Percentiles rank a stretch among this genome's conserved stretches.
phyloP scores from a whole-genome alignment of 2,797 vertebrate genomes.

The Clarias laeviceps region DNA sequence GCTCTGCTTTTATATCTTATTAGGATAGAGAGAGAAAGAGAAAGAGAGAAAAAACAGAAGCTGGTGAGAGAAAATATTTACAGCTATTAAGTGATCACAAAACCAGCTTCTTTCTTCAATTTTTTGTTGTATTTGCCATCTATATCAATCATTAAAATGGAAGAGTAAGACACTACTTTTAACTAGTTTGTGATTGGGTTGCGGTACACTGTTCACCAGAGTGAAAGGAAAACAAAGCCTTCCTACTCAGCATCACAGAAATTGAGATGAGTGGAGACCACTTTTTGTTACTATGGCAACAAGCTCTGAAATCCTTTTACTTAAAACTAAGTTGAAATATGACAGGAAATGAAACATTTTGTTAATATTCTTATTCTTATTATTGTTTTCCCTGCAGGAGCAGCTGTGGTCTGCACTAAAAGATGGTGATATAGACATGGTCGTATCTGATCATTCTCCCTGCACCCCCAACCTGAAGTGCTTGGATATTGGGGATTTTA shows the following conservation, averaged over 20 bases:
- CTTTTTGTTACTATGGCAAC: background rate
- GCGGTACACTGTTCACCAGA: background rate
- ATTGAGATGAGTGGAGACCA: background rate
- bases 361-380: background rate
- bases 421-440: slow-evolving; percentile 82
- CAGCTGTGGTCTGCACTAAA: slow-evolving; percentile 76
- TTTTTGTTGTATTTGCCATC: no score
- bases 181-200: background rate
- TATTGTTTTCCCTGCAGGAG: slow-evolving; percentile 60
- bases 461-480: slow-evolving; percentile 80
- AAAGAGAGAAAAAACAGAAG: background rate
- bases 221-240: background rate
- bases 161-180: background rate
- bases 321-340: background rate
- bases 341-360: background rate
- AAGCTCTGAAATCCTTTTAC: background rate
- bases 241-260: background rate
- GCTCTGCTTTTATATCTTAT: background rate
- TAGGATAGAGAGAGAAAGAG: background rate
- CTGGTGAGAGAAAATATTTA: background rate
- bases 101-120: background rate
- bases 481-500: slow-evolving; percentile 77
- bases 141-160: no score
- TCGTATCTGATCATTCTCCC: slow-evolving; percentile 84
- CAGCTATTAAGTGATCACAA: background rate